Conservation (phyloP, 2,797 vertebrate genomes). For the Sebastes vulpes region DNA sequence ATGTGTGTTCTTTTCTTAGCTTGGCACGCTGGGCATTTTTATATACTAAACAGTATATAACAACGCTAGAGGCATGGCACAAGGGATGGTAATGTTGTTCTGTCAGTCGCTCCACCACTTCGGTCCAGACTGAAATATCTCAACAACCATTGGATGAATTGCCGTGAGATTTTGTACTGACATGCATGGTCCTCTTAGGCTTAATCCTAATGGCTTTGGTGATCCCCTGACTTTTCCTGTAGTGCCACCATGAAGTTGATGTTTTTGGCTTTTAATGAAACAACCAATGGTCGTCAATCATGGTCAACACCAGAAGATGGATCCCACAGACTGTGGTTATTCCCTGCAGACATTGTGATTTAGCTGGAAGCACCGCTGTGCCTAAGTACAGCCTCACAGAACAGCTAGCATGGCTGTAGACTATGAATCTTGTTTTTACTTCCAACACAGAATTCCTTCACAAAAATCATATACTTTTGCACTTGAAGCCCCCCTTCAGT, state of each 20-base stretch:
- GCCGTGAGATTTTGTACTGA: not conserved
- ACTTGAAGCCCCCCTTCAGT: not conserved
- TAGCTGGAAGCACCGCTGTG: no score
- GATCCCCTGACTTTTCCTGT: not conserved
- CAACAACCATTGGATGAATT: not conserved
- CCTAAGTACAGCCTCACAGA: not conserved
- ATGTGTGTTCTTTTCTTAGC: not conserved
- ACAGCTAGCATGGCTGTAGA: not conserved
- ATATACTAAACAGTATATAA: not conserved
- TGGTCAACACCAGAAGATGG: no score
- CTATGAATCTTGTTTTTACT: not conserved
- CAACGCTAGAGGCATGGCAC: no score
- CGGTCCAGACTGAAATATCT: not conserved
- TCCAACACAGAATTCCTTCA: not conserved
- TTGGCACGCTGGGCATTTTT: not conserved
- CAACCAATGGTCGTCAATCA: no score
- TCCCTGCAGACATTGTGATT: no score
- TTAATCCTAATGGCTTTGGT: not conserved
- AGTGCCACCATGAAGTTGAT: not conserved
- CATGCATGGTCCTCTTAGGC: not conserved
- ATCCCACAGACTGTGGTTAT: no score
- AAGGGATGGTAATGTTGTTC: not conserved
- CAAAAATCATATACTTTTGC: constrained; percentile 4
- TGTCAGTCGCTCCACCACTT: not conserved
- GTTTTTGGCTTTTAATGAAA: no score